Conservation (phyloP, 2,888 invertebrate species). For the Tricholauxania praeusta region DNA sequence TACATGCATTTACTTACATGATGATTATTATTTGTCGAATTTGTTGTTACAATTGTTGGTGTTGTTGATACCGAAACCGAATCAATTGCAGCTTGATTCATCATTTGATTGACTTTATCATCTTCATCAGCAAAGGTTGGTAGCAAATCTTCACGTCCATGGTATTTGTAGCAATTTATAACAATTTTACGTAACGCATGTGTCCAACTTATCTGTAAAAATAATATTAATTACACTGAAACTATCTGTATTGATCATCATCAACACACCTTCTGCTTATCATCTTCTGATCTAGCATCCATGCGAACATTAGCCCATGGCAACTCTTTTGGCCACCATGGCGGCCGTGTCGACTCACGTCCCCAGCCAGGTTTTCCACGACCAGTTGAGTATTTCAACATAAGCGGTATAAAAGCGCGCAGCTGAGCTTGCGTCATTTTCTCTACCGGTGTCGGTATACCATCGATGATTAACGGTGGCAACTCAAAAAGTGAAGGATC, state of each 20-base stretch:
- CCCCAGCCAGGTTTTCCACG: slow-evolving; percentile 99
- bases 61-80: slow-evolving; percentile 50
- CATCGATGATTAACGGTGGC: slow-evolving; percentile 96
- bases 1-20: slow-evolving; percentile 49
- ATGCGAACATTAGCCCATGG: slow-evolving; percentile 99
- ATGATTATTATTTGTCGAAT: slow-evolving; percentile 52
- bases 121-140: slow-evolving; percentile 95
- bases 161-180: slow-evolving; percentile 97
- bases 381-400: slow-evolving; percentile 97
- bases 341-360: slow-evolving; percentile 92
- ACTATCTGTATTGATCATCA: background rate
- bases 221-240: background rate
- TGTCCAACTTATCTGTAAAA: slow-evolving; percentile 93
- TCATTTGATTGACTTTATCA: slow-evolving; percentile 75
- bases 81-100: slow-evolving; percentile 45
- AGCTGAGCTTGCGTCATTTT: slow-evolving; percentile 99
- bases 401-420: slow-evolving; percentile 95
- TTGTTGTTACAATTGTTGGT: slow-evolving; percentile 55
- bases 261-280: slow-evolving; percentile 91
- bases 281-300: slow-evolving; percentile 96
- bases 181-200: slow-evolving; percentile 96
- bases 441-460: slow-evolving; percentile 97
- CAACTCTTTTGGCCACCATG: slow-evolving; percentile 98
- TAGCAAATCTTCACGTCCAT: slow-evolving; percentile 93
- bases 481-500: slow-evolving; percentile 95